Conservation (phyloP, 2,797 vertebrate genomes). For the Lacerta viridis region DNA sequence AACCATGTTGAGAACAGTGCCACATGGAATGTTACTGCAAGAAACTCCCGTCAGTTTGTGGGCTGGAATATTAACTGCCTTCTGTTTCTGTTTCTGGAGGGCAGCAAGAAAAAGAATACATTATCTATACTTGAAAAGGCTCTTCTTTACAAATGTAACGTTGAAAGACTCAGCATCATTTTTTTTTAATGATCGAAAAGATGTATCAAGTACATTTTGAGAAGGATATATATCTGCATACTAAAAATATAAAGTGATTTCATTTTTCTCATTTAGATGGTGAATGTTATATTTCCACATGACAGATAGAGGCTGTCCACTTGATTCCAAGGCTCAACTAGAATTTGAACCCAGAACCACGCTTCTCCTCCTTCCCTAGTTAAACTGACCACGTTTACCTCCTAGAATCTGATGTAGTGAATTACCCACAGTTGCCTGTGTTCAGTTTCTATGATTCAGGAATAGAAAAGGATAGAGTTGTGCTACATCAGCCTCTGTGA, state of each 20-base stretch:
- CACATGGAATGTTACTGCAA: constrained; percentile 54
- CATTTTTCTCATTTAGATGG: not conserved
- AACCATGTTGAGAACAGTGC: constrained; percentile 21
- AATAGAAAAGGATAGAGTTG: not conserved
- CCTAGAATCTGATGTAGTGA: not conserved
- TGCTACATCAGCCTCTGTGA: too few species aligned
- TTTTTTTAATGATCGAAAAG: not conserved
- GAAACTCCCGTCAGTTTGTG: not conserved
- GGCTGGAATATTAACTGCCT: constrained; percentile 15
- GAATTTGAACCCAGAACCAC: too few species aligned
- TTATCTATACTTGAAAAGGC: not conserved
- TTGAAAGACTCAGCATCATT: not conserved
- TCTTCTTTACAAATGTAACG: not conserved
- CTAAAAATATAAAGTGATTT: not conserved
- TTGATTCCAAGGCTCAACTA: not conserved
- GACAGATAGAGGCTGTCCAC: not conserved
- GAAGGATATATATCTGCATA: not conserved
- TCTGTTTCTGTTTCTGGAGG: constrained; percentile 21
- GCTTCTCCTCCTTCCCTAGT: not conserved
- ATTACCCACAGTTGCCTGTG: not conserved
- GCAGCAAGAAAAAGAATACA: constrained; percentile 41
- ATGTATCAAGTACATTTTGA: not conserved
- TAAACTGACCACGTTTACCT: not conserved
- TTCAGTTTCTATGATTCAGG: not conserved
- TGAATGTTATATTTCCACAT: not conserved